Base-by-base conservation (phyloP, 1,140 invertebrate species). In the Euwallacea fornicatus region DNA sequence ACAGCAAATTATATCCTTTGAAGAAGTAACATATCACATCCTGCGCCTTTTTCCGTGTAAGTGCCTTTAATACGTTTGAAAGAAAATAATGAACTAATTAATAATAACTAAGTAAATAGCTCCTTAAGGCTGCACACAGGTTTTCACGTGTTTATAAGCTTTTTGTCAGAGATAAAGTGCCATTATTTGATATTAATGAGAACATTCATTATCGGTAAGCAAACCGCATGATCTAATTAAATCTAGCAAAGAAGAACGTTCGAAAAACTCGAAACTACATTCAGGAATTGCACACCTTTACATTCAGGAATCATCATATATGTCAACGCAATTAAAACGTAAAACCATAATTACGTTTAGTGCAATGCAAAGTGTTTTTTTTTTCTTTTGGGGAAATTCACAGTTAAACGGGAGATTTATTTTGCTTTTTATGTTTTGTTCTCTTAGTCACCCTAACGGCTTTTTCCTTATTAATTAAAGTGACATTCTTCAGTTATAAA, bases 11-110 rank as follows among this genome's bases (percentile, higher is more conserved):
- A 50, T 13, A 11, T 13, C 13, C 6, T 50, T 13, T 50, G 13
- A 50, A 13, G 46, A 10, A 50, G 7, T 13, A 50, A 50, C 9
- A 4, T 50, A 50, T 13, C 46, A 13, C 46, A 50, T 50, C 9
- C 46, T 50, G 46, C 46, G 13, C 9, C 6, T 50, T 50, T 50
- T 50, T 50, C 6, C 9, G 13, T 50, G 46, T 13, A 50, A 50
- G 9, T 50, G 13, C 46, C 9, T 11, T 50, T 50, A 50, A 10
- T 10, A 50, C 46, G 46, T 11, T 50, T 50, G 9, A 50, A 10
- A 50, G 46, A 50, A 50, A 50, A 50, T 50, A 50, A 50, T 50
- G 46, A 50, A 50, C 46, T 50, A 50, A 50, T 50, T 50, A 50
- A 50, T 50, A 50, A 50, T 50, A 50, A 33, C 21, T 33, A 33